phyloP scores from a whole-genome alignment of 2,797 vertebrate genomes.

The Ctenochaetus hawaiiensis region DNA sequence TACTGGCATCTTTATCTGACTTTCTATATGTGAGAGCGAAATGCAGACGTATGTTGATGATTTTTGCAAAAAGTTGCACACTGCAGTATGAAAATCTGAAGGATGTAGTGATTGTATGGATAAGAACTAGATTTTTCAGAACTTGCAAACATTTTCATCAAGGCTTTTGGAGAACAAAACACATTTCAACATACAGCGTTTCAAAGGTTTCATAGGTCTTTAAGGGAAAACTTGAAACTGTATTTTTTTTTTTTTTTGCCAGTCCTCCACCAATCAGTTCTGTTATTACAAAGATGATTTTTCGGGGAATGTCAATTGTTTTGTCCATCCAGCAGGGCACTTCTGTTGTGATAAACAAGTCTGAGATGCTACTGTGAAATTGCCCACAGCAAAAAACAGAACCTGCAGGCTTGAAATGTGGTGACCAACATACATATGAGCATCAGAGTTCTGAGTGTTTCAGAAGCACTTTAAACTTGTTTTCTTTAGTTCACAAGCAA shows the following conservation, averaged over 20 bases:
- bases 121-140: not conserved
- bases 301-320: not conserved
- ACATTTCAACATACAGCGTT: not conserved
- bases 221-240: not conserved
- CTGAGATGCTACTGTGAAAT: slow-evolving; percentile 24
- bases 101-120: not conserved
- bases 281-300: slow-evolving; percentile 11
- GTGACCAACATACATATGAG: slow-evolving; percentile 23
- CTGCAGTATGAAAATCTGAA: not conserved
- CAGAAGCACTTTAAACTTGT: slow-evolving; percentile 3
- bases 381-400: slow-evolving; percentile 15
- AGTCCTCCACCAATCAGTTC: slow-evolving; percentile 21
- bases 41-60: not conserved
- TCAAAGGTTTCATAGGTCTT: not conserved
- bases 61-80: not conserved
- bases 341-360: slow-evolving; percentile 13
- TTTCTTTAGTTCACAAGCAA: not conserved
- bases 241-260: not conserved
- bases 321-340: not conserved
- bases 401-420: slow-evolving; percentile 7
- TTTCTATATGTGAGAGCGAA: not conserved
- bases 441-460: slow-evolving; percentile 12
- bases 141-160: not conserved
- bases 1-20: not conserved
- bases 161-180: slow-evolving; percentile 18